phyloP scores from a whole-genome alignment of 2,113 vertebrate genomes.

The Oxyura jamaicensis region DNA sequence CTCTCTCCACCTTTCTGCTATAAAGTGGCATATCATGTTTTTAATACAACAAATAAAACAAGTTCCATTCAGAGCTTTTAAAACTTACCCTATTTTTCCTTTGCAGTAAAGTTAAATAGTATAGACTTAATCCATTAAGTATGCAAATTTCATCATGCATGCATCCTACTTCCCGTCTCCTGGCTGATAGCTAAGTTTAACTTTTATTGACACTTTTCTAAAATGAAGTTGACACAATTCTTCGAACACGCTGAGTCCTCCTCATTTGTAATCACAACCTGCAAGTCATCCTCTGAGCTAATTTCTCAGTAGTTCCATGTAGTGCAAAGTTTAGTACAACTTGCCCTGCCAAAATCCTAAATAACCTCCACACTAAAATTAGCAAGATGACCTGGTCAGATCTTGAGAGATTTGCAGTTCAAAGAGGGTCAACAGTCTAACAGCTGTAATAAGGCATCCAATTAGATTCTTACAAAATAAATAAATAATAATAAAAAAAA shows the following conservation, averaged over 20 bases:
- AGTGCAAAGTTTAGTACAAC: background rate
- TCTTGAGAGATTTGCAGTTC: conserved; percentile 29
- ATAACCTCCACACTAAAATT: conserved; percentile 35
- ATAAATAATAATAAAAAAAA: background rate
- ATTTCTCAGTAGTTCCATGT: background rate
- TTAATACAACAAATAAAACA: background rate
- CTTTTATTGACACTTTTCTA: background rate
- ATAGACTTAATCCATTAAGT: background rate
- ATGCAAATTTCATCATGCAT: background rate
- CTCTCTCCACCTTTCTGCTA: background rate
- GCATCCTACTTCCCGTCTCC: background rate
- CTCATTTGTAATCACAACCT: background rate
- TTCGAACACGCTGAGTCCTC: background rate
- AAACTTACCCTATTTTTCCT: background rate
- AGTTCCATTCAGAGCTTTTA: background rate
- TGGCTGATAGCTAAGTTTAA: background rate
- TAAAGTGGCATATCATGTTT: background rate
- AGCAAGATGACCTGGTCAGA: background rate
- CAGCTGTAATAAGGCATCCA: background rate
- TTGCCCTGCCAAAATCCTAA: background rate
- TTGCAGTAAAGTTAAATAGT: background rate
- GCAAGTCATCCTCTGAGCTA: background rate
- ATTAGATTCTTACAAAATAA: background rate
- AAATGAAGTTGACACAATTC: background rate
- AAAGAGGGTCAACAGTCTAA: background rate